Conservation (phyloP, 2,797 vertebrate species). For the Arnoldichthys spilopterus region DNA sequence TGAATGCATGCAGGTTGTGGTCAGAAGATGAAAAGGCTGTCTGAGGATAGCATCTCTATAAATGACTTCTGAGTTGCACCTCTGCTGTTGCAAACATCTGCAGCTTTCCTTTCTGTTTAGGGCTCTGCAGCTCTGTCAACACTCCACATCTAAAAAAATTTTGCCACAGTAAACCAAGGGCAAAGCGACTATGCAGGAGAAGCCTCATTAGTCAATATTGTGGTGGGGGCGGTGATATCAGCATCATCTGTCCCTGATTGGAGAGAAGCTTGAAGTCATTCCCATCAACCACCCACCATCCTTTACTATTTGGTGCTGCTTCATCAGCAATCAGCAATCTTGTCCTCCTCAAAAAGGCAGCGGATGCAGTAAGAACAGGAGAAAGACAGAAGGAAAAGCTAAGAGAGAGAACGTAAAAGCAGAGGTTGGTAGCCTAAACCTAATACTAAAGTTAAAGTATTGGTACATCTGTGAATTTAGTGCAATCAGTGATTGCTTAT, state of each 20-base stretch:
- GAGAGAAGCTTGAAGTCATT: slow-evolving; percentile 34
- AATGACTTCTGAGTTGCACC: background rate
- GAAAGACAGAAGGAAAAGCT: background rate
- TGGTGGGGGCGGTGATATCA: background rate
- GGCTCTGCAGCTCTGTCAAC: slow-evolving; percentile 26
- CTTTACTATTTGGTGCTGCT: slow-evolving; percentile 4
- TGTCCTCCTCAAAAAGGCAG: slow-evolving; percentile 17
- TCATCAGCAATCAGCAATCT: slow-evolving; percentile 42
- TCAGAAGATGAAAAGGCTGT: background rate
- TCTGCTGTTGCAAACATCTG: background rate
- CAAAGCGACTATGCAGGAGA: slow-evolving; percentile 9
- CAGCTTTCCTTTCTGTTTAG: slow-evolving; percentile 19
- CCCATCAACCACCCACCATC: slow-evolving; percentile 30
- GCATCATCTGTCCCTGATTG: slow-evolving; percentile 35
- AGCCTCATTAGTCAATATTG: slow-evolving; percentile 29
- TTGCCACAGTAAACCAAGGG: background rate
- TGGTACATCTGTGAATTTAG: too few relatives aligned
- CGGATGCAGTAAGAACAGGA: background rate
- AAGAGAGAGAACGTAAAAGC: background rate
- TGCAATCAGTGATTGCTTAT: too few relatives aligned
- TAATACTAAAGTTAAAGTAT: too few relatives aligned
- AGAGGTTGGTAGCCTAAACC: background rate
- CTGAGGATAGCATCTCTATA: slow-evolving; percentile 19
- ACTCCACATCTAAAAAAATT: slow-evolving; percentile 5
- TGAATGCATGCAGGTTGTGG: slow-evolving; percentile 4